A percentile compares a stretch with the other conserved stretches of the same genome.
phyloP scores from a whole-genome alignment of 2,888 invertebrate species.

The Sesamia inferens region DNA sequence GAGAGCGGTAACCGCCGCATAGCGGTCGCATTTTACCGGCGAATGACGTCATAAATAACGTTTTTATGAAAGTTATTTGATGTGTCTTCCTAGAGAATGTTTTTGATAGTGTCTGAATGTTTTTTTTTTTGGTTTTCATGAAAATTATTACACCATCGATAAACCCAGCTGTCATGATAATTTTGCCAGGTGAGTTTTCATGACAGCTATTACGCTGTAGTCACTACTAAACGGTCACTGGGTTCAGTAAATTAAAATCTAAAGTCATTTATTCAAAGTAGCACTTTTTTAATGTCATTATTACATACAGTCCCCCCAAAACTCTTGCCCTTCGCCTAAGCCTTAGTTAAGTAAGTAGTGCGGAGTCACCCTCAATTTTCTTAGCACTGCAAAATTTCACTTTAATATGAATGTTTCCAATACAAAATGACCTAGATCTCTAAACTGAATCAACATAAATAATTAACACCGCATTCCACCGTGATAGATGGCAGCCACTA shows the following conservation, averaged over 20 bases:
- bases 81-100: background rate
- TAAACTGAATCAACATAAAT: slow-evolving; percentile 9
- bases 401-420: background rate
- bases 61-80: background rate
- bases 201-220: background rate
- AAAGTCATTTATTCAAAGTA: too few species aligned
- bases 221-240: background rate
- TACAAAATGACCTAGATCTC: background rate
- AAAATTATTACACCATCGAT: too few species aligned
- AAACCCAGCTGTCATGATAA: too few species aligned
- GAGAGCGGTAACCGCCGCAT: background rate
- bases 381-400: background rate
- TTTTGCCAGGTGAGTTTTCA: background rate
- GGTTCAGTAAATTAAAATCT: background rate
- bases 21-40: too few species aligned
- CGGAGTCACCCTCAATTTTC: background rate
- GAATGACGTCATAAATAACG: background rate
- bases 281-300: too few species aligned
- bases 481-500: slow-evolving; percentile 50
- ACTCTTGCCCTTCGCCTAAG: background rate
- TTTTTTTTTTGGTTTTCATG: too few species aligned
- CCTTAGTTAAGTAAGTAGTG: background rate
- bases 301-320: too few species aligned
- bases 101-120: background rate
- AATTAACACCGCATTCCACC: slow-evolving; percentile 38